Evolutionary conservation across 35 echinoderm and acorn worm species (phyloP).

Genomic region (Apostichopus japonicus): DNA sequence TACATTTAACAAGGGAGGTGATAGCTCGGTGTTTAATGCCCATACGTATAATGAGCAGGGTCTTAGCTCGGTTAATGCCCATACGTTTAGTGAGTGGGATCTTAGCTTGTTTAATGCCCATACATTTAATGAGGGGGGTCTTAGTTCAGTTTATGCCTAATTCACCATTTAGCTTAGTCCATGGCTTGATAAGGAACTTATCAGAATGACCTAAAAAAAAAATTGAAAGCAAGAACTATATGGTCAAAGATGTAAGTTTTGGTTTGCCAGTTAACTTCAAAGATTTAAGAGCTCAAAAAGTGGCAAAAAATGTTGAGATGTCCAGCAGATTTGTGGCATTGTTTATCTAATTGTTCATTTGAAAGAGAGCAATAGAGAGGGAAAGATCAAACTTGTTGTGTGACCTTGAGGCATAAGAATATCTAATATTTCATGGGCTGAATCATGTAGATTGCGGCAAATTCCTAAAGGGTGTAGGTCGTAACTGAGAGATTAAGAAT

Average conservation of each 20-base stretch:
- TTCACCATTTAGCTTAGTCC: neutral
- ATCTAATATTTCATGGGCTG: slow-evolving; percentile 8
- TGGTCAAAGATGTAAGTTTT: neutral
- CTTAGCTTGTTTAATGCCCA: too few relatives aligned
- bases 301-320: neutral
- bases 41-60: too few relatives aligned
- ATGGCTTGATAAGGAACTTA: neutral
- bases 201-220: neutral
- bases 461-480: slow-evolving; percentile 12
- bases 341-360: neutral
- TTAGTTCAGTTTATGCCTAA: neutral
- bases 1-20: too few relatives aligned
- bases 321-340: neutral
- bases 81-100: too few relatives aligned
- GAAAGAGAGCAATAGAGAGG: neutral
- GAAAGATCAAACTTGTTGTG: neutral
- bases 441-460: neutral
- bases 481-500: neutral
- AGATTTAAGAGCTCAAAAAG: neutral
- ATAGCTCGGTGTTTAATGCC: too few relatives aligned
- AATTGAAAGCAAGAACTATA: neutral
- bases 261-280: neutral
- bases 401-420: neutral
- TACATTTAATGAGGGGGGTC: neutral
- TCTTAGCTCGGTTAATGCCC: too few relatives aligned